Evolutionary conservation across 2,888 invertebrate species (phyloP).

Genomic region (Aspidapion aeneum): DNA sequence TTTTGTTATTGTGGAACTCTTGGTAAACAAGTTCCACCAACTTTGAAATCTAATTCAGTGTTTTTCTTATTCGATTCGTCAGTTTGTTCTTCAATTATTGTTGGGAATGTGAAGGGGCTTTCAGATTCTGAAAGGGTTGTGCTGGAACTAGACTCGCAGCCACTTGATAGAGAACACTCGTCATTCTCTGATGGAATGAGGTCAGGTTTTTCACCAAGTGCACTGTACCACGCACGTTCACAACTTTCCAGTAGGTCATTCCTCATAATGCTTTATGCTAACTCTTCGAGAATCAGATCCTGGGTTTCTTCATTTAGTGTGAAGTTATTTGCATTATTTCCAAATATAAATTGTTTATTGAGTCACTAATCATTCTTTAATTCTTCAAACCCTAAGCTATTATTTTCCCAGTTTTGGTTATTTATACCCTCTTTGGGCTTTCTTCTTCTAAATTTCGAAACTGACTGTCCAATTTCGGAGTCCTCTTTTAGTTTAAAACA

Average conservation of each 20-base stretch:
- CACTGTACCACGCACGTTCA: constrained; percentile 42
- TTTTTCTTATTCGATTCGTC: too few species aligned
- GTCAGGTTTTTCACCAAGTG: constrained; percentile 46
- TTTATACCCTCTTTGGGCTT: too few species aligned
- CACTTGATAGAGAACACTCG: constrained; percentile 75
- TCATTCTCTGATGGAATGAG: constrained; percentile 63
- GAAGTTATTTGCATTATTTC: constrained; percentile 13
- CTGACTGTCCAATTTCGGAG: too few species aligned
- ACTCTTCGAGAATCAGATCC: constrained; percentile 41
- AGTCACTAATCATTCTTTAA: too few species aligned
- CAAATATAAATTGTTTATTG: too few species aligned
- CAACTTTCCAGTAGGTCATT: constrained; percentile 43
- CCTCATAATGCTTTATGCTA: constrained; percentile 39
- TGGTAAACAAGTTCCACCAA: constrained; percentile 45
- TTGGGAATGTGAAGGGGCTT: constrained; percentile 30
- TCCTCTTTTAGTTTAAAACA: too few species aligned
- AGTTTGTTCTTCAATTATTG: constrained; percentile 22
- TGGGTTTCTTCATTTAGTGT: constrained; percentile 39
- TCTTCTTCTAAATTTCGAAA: too few species aligned
- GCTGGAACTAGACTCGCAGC: constrained; percentile 76
- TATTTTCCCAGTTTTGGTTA: too few species aligned
- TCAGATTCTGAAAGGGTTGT: constrained; percentile 63
- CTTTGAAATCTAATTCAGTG: constrained; percentile 46
- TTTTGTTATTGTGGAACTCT: constrained; percentile 34
- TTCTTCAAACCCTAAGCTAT: too few species aligned